Base-by-base conservation (phyloP, 2,888 invertebrate genomes). In the Cloeon dipterum region DNA sequence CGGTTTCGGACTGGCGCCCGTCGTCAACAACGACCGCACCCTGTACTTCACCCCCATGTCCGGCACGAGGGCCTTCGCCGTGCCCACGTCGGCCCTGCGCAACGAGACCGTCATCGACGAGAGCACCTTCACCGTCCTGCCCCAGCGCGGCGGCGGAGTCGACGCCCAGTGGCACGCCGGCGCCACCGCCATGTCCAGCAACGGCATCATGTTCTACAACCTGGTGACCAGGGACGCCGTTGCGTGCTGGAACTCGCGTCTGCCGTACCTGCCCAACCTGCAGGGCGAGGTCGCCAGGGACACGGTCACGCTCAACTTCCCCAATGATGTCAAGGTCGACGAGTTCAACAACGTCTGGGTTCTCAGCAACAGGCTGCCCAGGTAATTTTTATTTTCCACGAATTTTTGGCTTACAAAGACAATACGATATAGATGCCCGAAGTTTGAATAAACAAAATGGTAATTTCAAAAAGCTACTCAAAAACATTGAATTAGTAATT, bases 31-130 rank as follows among this genome's bases (percentile, higher is more conserved):
- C 26, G 38, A 38, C 19, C 33, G 75, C 35, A 59, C 69, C 3
- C 50, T 83, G 18, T 82, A 70, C 50, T 83, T 79, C 51, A 79
- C 83, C 54, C 70, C 83, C 0, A 69, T 85, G 71, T 76, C 83
- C 1, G 78, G 81, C 50, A 74, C 70, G 47, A 64, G 74, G 45
- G 79, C 83, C 51, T 83, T 79, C 52, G 70, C 67, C 40, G 74
- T 81, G 5, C 34, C 32, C 21, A 35, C 40, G 2, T 20, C 25
- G 10, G 25, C 36, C 13, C 55, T 83, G 3, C 59, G 66, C 14
- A 65, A 77, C 42, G 70, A 73, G 49, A 60, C 62, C 1, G 69
- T 73, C 0, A 63, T 65, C 20, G 29, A 29, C 5, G 29, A 29
- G 5, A 66, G 70, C 29, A 74, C 75, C 38, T 82, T 73, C 49